phyloP scores from a whole-genome alignment of 1,140 invertebrate species.

The Ganaspis sp. region DNA sequence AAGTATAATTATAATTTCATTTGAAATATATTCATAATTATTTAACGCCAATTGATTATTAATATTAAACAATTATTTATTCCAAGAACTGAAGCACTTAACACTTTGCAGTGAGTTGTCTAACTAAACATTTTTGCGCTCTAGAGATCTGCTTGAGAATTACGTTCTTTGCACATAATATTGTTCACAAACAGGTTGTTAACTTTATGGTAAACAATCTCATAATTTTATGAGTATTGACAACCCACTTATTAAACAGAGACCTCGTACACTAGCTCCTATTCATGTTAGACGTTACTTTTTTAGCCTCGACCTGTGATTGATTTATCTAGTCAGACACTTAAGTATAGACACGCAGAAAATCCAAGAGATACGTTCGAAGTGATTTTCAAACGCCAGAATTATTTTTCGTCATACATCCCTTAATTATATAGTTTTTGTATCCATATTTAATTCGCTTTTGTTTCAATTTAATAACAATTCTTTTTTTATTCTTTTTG shows the following conservation, averaged over 20 bases:
- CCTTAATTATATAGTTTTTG: background rate
- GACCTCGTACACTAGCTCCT: background rate
- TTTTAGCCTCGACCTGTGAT: background rate
- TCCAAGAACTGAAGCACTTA: background rate
- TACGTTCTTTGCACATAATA: background rate
- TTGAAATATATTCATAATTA: too few relatives aligned
- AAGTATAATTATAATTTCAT: too few relatives aligned
- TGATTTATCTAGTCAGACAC: conserved; percentile 19
- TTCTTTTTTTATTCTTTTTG: too few relatives aligned
- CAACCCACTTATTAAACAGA: conserved; percentile 3
- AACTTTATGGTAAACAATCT: conserved; percentile 10
- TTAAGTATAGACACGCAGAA: background rate
- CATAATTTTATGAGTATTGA: conserved; percentile 16
- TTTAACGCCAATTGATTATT: background rate
- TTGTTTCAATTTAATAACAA: too few relatives aligned
- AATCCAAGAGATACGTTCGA: background rate
- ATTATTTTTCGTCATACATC: background rate
- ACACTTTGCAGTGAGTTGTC: background rate
- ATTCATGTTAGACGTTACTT: background rate
- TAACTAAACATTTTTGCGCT: background rate
- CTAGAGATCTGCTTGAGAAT: background rate
- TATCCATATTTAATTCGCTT: too few relatives aligned
- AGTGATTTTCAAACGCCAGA: background rate
- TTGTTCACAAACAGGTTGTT: conserved; percentile 1
- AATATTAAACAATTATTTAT: background rate